Percentiles rank a stretch among this genome's conserved stretches.
Evolutionary conservation across 2,797 vertebrate genomes (phyloP).

Genomic region (Dromococcyx pavoninus): DNA sequence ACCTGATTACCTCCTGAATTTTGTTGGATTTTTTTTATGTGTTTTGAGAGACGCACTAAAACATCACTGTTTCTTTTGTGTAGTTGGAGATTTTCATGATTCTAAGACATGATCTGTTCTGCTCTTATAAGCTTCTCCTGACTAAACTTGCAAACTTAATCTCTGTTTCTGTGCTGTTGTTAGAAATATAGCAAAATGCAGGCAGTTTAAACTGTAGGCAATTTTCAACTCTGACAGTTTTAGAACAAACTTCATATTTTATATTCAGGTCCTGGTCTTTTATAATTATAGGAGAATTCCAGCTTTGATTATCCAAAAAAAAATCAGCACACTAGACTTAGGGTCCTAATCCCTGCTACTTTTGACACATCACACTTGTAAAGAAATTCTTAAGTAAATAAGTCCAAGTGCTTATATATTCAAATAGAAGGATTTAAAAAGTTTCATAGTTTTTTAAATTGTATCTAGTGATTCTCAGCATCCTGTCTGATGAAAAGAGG

Average conservation of each 20-base stretch:
- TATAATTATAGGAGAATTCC: not conserved
- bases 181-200: not conserved
- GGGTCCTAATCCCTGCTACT: not conserved
- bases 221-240: not conserved
- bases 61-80: not conserved
- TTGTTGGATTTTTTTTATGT: not conserved
- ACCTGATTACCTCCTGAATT: not conserved
- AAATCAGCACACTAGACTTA: not conserved
- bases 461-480: not conserved
- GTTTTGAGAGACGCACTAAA: not conserved
- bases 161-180: not conserved
- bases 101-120: not conserved
- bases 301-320: not conserved
- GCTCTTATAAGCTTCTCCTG: not conserved
- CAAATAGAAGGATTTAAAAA: not conserved
- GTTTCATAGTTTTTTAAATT: not conserved
- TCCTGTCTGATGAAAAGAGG: not conserved
- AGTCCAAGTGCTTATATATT: not conserved
- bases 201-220: not conserved
- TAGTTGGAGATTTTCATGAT: not conserved
- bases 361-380: not conserved
- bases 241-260: not conserved
- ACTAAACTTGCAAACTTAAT: not conserved
- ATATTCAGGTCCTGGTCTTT: not conserved
- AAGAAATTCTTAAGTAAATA: not conserved